These are phyloP conservation scores for Philereme vetulata DNA, from an alignment of 2,888 invertebrate genomes.

Conservation along the genomic window DNA sequence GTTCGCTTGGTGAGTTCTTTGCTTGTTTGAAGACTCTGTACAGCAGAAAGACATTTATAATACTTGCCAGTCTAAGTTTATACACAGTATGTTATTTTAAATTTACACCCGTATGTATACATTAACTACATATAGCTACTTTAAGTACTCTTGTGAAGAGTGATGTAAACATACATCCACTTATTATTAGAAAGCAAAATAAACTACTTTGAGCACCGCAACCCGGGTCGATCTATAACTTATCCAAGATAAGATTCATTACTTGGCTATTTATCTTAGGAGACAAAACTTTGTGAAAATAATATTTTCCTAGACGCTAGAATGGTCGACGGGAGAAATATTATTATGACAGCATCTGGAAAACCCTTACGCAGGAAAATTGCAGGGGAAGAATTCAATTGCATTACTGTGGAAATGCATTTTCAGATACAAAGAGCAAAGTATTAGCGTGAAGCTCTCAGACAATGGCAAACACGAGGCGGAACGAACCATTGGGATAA, in stretches of 20 bases:
- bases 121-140: neutral
- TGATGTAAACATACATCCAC: slow-evolving; percentile 51
- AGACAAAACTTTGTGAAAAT: slow-evolving; percentile 31
- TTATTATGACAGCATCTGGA: slow-evolving; percentile 36
- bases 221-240: slow-evolving; percentile 38
- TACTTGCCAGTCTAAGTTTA: slow-evolving; percentile 8
- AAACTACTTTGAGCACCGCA: slow-evolving; percentile 36
- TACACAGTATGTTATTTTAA: slow-evolving; percentile 12
- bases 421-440: slow-evolving; percentile 62
- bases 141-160: slow-evolving; percentile 9
- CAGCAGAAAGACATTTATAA: slow-evolving; percentile 17
- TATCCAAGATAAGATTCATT: slow-evolving; percentile 40
- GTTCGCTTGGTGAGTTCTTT: slow-evolving; percentile 54
- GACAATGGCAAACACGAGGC: slow-evolving; percentile 72
- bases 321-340: slow-evolving; percentile 34
- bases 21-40: slow-evolving; percentile 3
- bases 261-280: slow-evolving; percentile 37
- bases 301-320: slow-evolving; percentile 32
- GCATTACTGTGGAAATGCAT: slow-evolving; percentile 60
- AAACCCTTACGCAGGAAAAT: slow-evolving; percentile 42
- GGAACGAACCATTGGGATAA: slow-evolving; percentile 64
- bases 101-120: neutral
- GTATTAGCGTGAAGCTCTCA: slow-evolving; percentile 69
- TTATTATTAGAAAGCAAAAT: slow-evolving; percentile 57
- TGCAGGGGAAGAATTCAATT: slow-evolving; percentile 51